Conservation (phyloP, 2,797 vertebrate species). For the Mormyrops attenuatus region DNA sequence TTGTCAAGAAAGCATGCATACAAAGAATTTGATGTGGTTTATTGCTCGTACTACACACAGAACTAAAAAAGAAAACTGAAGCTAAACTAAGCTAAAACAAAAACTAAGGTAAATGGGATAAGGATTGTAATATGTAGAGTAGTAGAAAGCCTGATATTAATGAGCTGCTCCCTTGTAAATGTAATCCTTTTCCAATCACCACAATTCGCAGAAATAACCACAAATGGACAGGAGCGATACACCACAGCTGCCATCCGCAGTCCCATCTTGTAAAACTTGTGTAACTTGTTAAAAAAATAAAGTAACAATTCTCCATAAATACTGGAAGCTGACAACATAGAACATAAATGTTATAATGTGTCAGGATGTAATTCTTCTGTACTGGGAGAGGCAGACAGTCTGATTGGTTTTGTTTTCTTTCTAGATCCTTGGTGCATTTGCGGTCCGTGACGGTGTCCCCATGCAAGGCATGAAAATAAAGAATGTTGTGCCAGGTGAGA, state of each 20-base stretch:
- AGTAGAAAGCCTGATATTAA: not conserved
- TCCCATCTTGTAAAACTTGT: not conserved
- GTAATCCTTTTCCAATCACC: not conserved
- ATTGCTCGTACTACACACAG: not conserved
- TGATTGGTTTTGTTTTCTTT: slow-evolving; percentile 16
- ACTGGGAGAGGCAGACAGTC: not conserved
- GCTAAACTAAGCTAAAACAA: not conserved
- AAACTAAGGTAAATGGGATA: not conserved
- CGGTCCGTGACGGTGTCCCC: slow-evolving; percentile 62
- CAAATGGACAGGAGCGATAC: not conserved
- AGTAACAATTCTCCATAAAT: not conserved
- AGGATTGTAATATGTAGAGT: not conserved
- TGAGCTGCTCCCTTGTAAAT: not conserved
- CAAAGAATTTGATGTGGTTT: not conserved
- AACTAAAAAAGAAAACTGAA: not conserved
- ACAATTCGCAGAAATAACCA: not conserved
- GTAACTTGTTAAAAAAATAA: not conserved
- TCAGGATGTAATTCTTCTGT: not conserved
- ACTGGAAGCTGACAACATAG: not conserved
- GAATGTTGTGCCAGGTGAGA: slow-evolving; percentile 71
- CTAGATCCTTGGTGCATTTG: slow-evolving; percentile 69
- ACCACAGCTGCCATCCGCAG: not conserved
- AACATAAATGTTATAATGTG: not conserved
- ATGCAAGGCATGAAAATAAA: slow-evolving; percentile 72
- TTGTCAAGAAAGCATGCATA: not conserved